Evolutionary conservation across 2,888 invertebrate genomes (phyloP), one percentile per base, ranked within the genome.

Genomic region (Hyposoter dolosus): DNA sequence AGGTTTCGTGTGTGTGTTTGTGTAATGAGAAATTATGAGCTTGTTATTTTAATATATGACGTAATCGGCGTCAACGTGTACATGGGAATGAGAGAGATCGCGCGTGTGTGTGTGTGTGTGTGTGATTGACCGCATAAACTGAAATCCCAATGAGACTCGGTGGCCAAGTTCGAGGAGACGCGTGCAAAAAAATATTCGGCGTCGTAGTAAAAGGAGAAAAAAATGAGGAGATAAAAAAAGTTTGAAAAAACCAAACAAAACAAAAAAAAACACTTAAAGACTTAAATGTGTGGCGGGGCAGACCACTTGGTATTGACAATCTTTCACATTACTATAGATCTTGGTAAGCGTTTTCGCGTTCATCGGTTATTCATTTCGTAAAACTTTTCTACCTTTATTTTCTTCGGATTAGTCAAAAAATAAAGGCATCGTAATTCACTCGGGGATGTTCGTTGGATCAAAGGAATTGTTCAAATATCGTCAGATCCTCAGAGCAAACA

Each of bases 261-360:
- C 3, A 47, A 72, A 53, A 78, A 74, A 82, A 76, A 76, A 50
- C 4, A 82, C 56, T 32, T 45, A 79, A 85, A 63, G 47, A 83
- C 66, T 86, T 75, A 45, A 77, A 76, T 78, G 74, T 47, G 81
- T 74, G 85, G 75, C 83, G 50, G 66, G 82, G 53, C 79, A 87
- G 87, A 87, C 90, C 91, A 91, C 92, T 91, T 89, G 90, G 89
- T 92, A 92, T 91, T 91, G 92, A 93, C 92, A 93, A 93, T 93
- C 92, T 91, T 91, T 85, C 82, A 87, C 83, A 79, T 83, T 88
- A 88, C 82, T 88, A 35, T 84, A 88, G 75, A 85, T 91, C 90
- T 90, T 84, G 74, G 82, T 86, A 88, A 89, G 86, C 79, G 83
- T 83, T 83, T 65, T 43, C 63, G 76, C 50, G 69, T 75, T 76